phyloP scores from a whole-genome alignment of 2,888 invertebrate genomes.

The Drosophila quasianomalipes region DNA sequence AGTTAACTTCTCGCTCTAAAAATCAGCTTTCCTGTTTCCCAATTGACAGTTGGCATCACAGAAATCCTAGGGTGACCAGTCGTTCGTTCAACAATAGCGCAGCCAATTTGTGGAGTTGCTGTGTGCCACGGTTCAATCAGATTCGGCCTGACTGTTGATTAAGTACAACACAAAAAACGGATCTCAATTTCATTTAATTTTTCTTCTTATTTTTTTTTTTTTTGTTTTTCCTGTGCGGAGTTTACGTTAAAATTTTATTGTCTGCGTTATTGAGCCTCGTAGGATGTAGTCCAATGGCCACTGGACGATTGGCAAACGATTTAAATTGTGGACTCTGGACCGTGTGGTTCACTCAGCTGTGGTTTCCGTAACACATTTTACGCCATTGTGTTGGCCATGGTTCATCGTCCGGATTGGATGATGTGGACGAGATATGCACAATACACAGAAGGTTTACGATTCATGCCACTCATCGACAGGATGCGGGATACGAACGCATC shows the following conservation, averaged over 20 bases:
- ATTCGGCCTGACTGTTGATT: constrained; percentile 21
- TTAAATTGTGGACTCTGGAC: constrained; percentile 34
- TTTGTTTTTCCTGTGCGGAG: constrained; percentile 20
- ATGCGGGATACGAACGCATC: constrained; percentile 65
- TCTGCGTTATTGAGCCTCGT: constrained; percentile 58
- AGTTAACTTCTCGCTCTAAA: background rate
- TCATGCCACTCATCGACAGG: constrained; percentile 59
- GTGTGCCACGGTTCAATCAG: constrained; percentile 16
- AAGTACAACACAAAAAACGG: constrained; percentile 23
- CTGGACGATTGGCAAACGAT: constrained; percentile 38
- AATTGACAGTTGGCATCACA: background rate
- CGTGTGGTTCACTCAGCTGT: constrained; percentile 65
- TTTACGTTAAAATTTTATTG: constrained; percentile 77
- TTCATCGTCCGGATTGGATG: constrained; percentile 38
- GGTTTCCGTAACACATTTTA: constrained; percentile 75
- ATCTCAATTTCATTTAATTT: constrained; percentile 53
- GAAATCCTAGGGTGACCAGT: background rate
- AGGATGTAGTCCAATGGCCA: constrained; percentile 15
- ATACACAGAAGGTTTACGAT: constrained; percentile 48
- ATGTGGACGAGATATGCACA: constrained; percentile 14
- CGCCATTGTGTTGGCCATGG: constrained; percentile 50
- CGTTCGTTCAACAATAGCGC: background rate
- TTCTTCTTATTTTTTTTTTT: background rate
- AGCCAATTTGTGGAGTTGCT: constrained; percentile 15
- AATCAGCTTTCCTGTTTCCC: background rate